Base-by-base conservation (phyloP, 2,113 vertebrate species). In the Ptyas mucosa region DNA sequence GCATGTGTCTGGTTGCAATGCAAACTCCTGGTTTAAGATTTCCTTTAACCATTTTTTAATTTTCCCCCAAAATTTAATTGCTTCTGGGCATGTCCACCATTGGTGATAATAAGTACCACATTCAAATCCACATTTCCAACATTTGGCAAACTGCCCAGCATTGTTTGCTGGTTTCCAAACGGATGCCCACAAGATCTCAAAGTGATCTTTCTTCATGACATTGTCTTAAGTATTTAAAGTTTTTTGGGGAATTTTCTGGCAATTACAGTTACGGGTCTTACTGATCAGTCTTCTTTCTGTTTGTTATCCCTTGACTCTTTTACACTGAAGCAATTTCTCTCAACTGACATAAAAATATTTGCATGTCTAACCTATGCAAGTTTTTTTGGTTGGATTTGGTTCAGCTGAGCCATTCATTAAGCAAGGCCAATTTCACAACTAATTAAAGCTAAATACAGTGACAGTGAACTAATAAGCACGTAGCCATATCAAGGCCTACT, bases 131-230 rank as follows among this genome's bases (percentile, higher is more conserved):
- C n/a, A n/a, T n/a, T n/a, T n/a, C n/a, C n/a, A n/a, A n/a, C n/a
- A n/a, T n/a, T n/a, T n/a, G n/a, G n/a, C n/a, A n/a, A n/a, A n/a
- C n/a, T n/a, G n/a, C n/a, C n/a, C n/a, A n/a, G n/a, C n/a, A n/a
- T n/a, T n/a, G n/a, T n/a, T n/a, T n/a, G n/a, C 23, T 24, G 21
- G 53, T 90, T 93, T 87, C 92, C 86, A 87, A 91, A 49, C 57
- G 57, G 58, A 57, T 93, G 85, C 15, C 51, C 34, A 55, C 52
- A 89, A 81, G 51, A 88, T 88, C 51, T 26, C 89, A 93, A 91
- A 39, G 14, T 57, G 11, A 49, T 81, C 85, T n/a, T 69, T 69
- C 61, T 29, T n/a, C 11, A 69, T 12, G 4, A 69, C 61, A 69
- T 69, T 69, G 29, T 69, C 61, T 69, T 69, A 88, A 26, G 20